Base-by-base conservation (phyloP, 1,140 invertebrate genomes). In the Rhizoglyphus robini region DNA sequence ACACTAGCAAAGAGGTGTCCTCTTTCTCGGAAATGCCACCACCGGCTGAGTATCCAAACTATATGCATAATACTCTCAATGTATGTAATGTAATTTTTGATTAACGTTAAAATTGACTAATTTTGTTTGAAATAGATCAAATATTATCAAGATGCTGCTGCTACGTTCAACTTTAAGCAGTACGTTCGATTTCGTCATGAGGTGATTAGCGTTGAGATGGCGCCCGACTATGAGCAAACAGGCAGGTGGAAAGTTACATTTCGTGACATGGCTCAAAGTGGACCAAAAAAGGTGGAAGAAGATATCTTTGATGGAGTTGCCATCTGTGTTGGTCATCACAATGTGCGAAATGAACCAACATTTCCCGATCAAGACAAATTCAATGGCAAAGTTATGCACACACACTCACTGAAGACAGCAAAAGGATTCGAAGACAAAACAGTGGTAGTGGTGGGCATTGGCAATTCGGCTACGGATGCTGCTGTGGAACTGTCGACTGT, bases 391-490 rank as follows among this genome's bases (percentile, higher is more conserved):
- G 25, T 63, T 20, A 32, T 27, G 34, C 34, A 63, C n/a, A 30
- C 38, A 30, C 32, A 63, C 32, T 54, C 48, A 36, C n/a, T 67
- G 30, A 65, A 62, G 30, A 13, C n/a, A 29, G 8, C 31, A 23
- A 38, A 32, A 2, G 57, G 51, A 1, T 60, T 63, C 20, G 75
- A 77, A 54, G 74, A 74, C 32, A 77, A 77, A 66, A 69, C 71
- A 23, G 76, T 79, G 1, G 68, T 81, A 25, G 72, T 81, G 15
- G 69, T 81, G n/a, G 80, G 80, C 20, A 76, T 82, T 32, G 81
- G 80, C 13, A 82, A 81, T 70, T 81, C 81, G 3, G 79, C 76
- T 15, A 73, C 76, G 4, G 80, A 81, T 68, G 79, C 79, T 31
- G 80, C 79, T 23, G 78, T 80, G 1, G 80, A 81, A 61, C 65